phyloP scores from a whole-genome alignment of 2,113 vertebrate genomes.

The Microcebus jonahi region DNA sequence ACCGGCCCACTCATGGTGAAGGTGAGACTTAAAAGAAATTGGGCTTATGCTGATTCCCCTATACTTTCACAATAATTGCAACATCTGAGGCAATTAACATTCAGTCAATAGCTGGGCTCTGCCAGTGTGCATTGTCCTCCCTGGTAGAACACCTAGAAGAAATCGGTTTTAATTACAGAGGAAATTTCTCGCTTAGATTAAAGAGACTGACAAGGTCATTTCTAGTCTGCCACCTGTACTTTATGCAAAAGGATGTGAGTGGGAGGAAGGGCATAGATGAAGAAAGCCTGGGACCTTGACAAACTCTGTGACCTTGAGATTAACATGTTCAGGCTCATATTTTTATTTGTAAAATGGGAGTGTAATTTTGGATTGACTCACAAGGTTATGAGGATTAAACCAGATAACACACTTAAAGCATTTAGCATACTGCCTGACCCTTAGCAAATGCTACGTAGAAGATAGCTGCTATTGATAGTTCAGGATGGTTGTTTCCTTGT shows the following conservation, averaged over 20 bases:
- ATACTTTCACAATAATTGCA: background rate
- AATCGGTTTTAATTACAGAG: background rate
- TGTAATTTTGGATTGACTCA: slow-evolving; percentile 31
- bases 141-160: background rate
- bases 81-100: background rate
- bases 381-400: background rate
- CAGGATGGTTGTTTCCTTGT: background rate
- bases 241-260: background rate
- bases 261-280: background rate
- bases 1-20: background rate
- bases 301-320: background rate
- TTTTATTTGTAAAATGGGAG: slow-evolving; percentile 26
- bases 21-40: background rate
- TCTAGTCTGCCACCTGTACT: background rate
- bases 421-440: background rate
- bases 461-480: background rate
- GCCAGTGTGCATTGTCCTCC: background rate
- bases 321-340: background rate
- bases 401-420: background rate
- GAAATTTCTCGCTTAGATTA: background rate
- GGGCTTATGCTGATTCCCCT: rapidly evolving
- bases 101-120: background rate
- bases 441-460: background rate
- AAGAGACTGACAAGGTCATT: background rate
- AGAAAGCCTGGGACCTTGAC: background rate